These are phyloP conservation scores for Parazoanthus atlanticus DNA, from an alignment of 92 coral and sea anemone genomes.

Conservation along the genomic window DNA sequence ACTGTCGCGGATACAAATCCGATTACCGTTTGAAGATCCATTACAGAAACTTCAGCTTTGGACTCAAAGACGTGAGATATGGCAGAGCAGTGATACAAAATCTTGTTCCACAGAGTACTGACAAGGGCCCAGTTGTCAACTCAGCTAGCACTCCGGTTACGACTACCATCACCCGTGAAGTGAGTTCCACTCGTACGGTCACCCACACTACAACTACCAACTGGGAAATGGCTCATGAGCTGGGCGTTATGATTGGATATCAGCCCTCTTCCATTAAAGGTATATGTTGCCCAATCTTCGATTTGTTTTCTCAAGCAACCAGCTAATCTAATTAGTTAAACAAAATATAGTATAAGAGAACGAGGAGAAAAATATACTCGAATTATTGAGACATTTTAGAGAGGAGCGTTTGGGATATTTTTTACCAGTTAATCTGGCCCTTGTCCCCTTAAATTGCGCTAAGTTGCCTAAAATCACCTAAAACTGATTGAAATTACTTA, in stretches of 20 bases:
- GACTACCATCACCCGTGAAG: background rate
- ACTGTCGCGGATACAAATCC: slow-evolving; percentile 52
- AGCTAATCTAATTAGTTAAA: no score
- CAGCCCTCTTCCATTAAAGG: background rate
- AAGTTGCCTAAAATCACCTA: no score
- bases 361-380: no score
- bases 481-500: no score
- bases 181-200: background rate
- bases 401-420: no score
- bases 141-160: background rate
- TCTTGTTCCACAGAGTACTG: background rate
- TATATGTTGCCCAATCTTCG: background rate
- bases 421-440: no score
- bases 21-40: background rate
- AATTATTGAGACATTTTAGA: no score
- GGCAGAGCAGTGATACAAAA: background rate
- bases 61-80: background rate
- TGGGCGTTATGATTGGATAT: background rate
- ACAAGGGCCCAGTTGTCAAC: background rate
- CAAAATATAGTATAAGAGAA: no score
- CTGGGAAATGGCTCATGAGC: background rate
- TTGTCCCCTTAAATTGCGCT: no score
- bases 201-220: background rate
- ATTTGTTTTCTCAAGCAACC: background rate
- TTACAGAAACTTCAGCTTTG: background rate